Evolutionary conservation across 2,888 invertebrate genomes (phyloP).

Genomic region (Cremastobaeus sp.): DNA sequence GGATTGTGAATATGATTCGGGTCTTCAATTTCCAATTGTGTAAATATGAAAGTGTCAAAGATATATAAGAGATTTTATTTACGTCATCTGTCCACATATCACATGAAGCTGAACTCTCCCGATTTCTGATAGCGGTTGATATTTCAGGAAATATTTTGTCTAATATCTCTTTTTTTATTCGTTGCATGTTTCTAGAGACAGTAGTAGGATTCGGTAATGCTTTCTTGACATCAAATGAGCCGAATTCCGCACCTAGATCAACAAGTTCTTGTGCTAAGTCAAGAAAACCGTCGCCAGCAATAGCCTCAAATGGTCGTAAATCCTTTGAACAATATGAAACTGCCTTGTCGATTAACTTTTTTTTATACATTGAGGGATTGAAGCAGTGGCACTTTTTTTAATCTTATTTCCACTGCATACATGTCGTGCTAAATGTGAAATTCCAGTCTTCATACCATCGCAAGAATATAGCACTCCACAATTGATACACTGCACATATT

Average conservation of each 20-base stretch:
- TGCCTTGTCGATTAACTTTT: too few relatives aligned
- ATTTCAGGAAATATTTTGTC: conserved; percentile 5
- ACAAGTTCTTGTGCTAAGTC: background rate
- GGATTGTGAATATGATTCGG: conserved; percentile 1
- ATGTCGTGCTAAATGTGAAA: too few relatives aligned
- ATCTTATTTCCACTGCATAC: too few relatives aligned
- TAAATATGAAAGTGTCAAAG: conserved; percentile 9
- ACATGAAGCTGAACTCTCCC: background rate
- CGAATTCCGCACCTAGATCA: conserved; percentile 7
- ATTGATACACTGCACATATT: too few relatives aligned
- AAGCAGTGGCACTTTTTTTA: too few relatives aligned
- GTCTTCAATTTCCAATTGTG: too few relatives aligned
- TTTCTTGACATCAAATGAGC: background rate
- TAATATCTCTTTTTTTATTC: background rate
- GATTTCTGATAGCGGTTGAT: background rate
- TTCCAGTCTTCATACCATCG: too few relatives aligned
- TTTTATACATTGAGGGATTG: too few relatives aligned
- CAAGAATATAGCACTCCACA: too few relatives aligned
- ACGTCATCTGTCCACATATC: conserved; percentile 19
- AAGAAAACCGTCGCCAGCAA: background rate
- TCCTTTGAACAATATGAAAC: too few relatives aligned
- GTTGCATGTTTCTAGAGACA: conserved; percentile 2
- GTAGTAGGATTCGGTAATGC: background rate
- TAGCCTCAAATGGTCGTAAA: background rate
- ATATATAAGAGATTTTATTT: conserved; percentile 5